Percentiles rank a stretch among this genome's conserved stretches.
Evolutionary conservation across 2,797 vertebrate species (phyloP).

Genomic region (Myotis daubentonii): DNA sequence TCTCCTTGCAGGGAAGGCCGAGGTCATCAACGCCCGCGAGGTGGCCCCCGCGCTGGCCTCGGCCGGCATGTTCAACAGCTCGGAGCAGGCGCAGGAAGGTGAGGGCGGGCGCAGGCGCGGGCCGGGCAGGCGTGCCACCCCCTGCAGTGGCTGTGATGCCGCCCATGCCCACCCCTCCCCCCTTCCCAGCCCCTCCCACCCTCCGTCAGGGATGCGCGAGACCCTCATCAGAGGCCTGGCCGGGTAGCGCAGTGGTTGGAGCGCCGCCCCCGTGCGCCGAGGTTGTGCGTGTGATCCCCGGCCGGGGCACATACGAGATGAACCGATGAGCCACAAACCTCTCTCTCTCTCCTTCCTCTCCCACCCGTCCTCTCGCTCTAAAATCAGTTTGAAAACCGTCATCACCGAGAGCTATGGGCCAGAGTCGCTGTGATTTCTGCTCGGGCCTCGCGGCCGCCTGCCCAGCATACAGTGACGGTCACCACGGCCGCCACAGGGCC

Average conservation of each 20-base stretch:
- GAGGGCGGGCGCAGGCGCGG: background rate
- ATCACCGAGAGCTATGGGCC: fast-evolving
- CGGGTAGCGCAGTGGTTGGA: no score
- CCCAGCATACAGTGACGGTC: no score
- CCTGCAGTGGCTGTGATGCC: background rate
- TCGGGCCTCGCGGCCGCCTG: background rate
- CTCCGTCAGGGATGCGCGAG: fast-evolving
- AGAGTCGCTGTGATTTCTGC: background rate
- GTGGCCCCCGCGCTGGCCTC: constrained; percentile 88
- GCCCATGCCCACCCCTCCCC: background rate
- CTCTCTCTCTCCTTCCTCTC: background rate
- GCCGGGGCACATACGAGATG: background rate
- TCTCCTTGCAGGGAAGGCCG: constrained; percentile 86
- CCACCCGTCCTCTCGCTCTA: background rate
- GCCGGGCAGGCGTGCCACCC: fast-evolving
- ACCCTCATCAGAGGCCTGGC: background rate
- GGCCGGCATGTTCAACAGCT: constrained; percentile 91
- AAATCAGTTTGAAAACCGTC: background rate
- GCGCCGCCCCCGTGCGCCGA: background rate
- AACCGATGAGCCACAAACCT: background rate
- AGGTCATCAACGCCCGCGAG: constrained; percentile 94
- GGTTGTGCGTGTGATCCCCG: background rate
- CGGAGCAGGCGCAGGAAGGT: constrained; percentile 90
- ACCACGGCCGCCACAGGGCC: no score
- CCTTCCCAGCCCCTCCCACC: background rate